phyloP scores from a whole-genome alignment of 2,113 vertebrate species.

The Erythrocebus patas region DNA sequence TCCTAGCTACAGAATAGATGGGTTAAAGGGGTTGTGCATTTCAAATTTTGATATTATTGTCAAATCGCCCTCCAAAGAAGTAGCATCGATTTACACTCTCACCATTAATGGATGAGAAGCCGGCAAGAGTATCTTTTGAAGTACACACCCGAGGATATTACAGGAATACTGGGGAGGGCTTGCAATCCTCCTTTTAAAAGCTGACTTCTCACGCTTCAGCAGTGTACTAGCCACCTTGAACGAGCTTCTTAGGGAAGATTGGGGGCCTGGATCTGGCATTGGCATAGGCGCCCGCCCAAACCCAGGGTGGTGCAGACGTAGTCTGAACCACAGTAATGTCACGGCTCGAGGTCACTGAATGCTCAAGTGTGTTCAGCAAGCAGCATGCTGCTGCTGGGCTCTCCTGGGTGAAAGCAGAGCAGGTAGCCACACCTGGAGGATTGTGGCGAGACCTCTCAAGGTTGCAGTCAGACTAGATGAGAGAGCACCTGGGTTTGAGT shows the following conservation, averaged over 20 bases:
- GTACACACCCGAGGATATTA: background rate
- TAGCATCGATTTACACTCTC: background rate
- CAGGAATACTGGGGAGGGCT: background rate
- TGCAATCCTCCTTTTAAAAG: background rate
- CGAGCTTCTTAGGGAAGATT: background rate
- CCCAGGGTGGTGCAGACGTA: fast-evolving
- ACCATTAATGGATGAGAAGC: background rate
- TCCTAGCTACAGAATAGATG: background rate
- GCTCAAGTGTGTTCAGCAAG: fast-evolving
- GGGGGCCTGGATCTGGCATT: background rate
- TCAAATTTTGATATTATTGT: background rate
- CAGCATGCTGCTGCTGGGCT: fast-evolving
- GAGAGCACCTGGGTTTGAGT: background rate
- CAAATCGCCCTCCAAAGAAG: background rate
- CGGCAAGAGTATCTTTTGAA: background rate
- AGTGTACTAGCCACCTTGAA: fast-evolving
- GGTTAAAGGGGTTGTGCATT: background rate
- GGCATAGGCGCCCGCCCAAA: background rate
- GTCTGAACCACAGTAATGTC: fast-evolving
- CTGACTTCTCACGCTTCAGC: fast-evolving
- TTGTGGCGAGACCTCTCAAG: fast-evolving
- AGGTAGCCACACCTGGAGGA: fast-evolving
- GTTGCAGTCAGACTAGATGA: background rate
- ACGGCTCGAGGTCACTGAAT: fast-evolving
- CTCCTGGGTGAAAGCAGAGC: background rate